These are phyloP conservation scores for Brachylomia viminalis DNA, from an alignment of 2,888 invertebrate species.

Conservation along the genomic window DNA sequence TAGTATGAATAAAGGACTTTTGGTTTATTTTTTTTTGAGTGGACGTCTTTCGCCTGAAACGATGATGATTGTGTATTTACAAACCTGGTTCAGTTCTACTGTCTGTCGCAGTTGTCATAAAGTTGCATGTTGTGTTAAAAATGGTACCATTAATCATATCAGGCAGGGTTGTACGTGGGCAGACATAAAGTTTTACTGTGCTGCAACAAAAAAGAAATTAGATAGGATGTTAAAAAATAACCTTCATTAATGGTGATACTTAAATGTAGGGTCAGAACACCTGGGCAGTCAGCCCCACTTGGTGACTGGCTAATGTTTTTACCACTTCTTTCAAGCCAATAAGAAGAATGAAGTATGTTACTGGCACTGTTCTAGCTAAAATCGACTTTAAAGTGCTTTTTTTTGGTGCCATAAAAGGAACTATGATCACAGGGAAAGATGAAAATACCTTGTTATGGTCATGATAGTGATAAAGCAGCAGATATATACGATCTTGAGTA, in stretches of 20 bases:
- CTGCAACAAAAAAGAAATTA: constrained; percentile 66
- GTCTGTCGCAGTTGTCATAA: background rate
- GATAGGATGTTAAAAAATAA: background rate
- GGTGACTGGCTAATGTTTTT: background rate
- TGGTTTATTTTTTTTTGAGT: no score
- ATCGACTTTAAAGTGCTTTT: no score
- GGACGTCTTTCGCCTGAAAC: background rate
- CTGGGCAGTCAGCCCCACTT: background rate
- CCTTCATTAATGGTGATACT: background rate
- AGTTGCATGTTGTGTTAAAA: constrained; percentile 8
- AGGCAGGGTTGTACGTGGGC: constrained; percentile 70
- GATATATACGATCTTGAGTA: constrained; percentile 94
- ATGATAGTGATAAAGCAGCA: constrained; percentile 95
- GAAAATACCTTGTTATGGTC: constrained; percentile 90
- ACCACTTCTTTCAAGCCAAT: background rate
- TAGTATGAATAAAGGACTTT: no score
- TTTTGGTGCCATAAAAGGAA: background rate
- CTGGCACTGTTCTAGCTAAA: background rate
- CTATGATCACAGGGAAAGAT: background rate
- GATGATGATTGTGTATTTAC: constrained; percentile 1
- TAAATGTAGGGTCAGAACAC: background rate
- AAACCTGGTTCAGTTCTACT: constrained; percentile 5
- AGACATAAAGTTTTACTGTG: constrained; percentile 83
- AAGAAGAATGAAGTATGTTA: background rate
- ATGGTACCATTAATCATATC: background rate